Base-by-base conservation (phyloP, 2,888 invertebrate species). In the Masnerella sp. region DNA sequence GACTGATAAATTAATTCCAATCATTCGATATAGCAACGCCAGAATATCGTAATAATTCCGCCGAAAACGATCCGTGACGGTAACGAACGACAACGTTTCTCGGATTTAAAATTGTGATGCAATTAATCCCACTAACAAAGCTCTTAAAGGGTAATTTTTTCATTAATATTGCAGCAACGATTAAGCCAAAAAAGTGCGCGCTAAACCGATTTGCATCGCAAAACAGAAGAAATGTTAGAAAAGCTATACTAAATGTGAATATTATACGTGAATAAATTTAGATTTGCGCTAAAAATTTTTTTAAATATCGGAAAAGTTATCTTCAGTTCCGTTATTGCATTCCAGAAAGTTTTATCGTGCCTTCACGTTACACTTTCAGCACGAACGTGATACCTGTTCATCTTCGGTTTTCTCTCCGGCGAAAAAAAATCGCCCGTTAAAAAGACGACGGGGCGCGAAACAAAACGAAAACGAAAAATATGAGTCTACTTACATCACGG, bases 361-460 rank as follows among this genome's bases (percentile, higher is more conserved):
- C 62, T 58, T 59, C 74, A 62, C 68, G 68, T 69, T 64, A 68
- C 64, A 74, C 67, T 74, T 74, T 74, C 64, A 67, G 59, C 73
- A 30, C 28, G 58, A 73, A 73, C 68, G 73, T 73, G 73, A 73
- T 73, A 73, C 64, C 73, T 73, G 73, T 68, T 73, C 73, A 62
- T 58, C 62, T 68, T 67, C 32, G 68, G 68, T 73, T 67, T 56
- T 61, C 32, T 64, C 67, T 47, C 43, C 17, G 20, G 49, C 42
- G 42, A 47, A 65, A 22, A 73, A 72, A 68, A 73, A 56, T 43
- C 58, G n/a, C 45, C 32, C 51, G 20, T 38, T 20, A 15, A 40
- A 17, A 61, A 69, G 47, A 59, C 12, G 15, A 36, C 9, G 20
- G 9, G 42, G 25, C 25, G 17, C 28, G 56, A 65, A 59, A 42